Base-by-base conservation (phyloP, 2,797 vertebrate species). In the Catharus ustulatus region DNA sequence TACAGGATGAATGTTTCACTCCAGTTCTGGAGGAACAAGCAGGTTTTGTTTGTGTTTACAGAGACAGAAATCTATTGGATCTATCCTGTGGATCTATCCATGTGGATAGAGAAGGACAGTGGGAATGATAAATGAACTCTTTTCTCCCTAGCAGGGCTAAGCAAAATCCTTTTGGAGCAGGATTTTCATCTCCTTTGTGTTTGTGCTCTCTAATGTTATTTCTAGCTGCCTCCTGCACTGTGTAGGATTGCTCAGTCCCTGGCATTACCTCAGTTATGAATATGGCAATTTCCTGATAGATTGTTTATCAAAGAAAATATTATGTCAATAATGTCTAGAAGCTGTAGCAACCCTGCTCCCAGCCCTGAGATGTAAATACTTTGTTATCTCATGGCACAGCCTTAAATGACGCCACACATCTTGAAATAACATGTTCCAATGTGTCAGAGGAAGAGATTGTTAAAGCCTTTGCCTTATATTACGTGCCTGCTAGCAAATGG, bases 351-450 rank as follows among this genome's bases (percentile, higher is more conserved):
- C 79, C 80, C 43, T 57, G 89, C 81, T 85, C 54, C 81, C 91
- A 93, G 88, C 93, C 93, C 75, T 4, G 40, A 95, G 96, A 94
- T 95, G 92, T 77, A 94, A 95, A 93, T 93, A 86, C 57, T 57
- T 45, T 43, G 86, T 97, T 97, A 97, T 97, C 97, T 96, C 91
- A 45, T 93, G 94, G 93, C 92, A 84, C 82, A 94, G 90, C 94
- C 94, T 96, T 80, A 78, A 54, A 93, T 93, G 96, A 96, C 93
- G 95, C 95, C 96, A 95, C 79, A 83, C 94, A 84, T 94, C 93
- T 95, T 97, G 96, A 97, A 94, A 94, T 96, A 97, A 97, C 97
- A 95, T 97, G 97, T 97, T 95, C 96, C 83, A 91, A 94, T 96
- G 93, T 95, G 93, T 87, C 89, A 93, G 92, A 95, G 93, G 94